Percentiles rank a stretch among this genome's conserved stretches.
Conservation (phyloP, 2,113 vertebrate genomes). For the Perccottus glenii region DNA sequence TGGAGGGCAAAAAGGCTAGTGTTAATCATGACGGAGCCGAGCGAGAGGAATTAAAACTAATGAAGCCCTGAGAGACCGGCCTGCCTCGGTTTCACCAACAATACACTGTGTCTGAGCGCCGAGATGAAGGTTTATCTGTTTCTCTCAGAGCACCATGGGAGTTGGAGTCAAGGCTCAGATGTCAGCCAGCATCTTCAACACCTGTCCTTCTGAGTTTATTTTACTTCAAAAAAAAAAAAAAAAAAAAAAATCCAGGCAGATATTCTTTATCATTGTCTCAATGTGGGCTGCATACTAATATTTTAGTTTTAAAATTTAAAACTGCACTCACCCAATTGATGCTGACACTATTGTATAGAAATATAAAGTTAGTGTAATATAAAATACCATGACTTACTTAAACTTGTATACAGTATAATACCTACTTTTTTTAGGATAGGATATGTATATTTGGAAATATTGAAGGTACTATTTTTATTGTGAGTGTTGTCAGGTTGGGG, state of each 20-base stretch:
- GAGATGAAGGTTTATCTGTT: slow-evolving; percentile 26
- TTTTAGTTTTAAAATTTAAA: no score
- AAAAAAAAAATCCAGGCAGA: background rate
- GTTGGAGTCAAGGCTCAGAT: background rate
- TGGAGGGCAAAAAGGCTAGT: slow-evolving; percentile 93
- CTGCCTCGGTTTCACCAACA: slow-evolving; percentile 41
- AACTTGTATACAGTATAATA: no score
- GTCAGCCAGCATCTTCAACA: slow-evolving; percentile 14
- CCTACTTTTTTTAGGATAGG: no score
- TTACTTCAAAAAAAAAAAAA: background rate
- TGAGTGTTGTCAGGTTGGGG: no score
- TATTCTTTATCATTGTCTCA: no score
- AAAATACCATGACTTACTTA: no score
- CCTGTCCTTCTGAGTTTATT: slow-evolving; percentile 5
- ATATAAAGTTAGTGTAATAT: no score
- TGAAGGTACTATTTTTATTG: no score
- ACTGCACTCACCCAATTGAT: no score
- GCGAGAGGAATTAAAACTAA: slow-evolving; percentile 95
- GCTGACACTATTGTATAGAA: no score
- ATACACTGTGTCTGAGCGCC: slow-evolving; percentile 16
- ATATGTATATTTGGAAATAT: no score
- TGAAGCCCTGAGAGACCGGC: slow-evolving; percentile 90
- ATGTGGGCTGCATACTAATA: no score
- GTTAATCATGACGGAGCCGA: slow-evolving; percentile 93
- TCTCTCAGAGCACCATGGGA: slow-evolving; percentile 17